Conservation (phyloP, 1,140 invertebrate species). For the Philaenus spumarius region DNA sequence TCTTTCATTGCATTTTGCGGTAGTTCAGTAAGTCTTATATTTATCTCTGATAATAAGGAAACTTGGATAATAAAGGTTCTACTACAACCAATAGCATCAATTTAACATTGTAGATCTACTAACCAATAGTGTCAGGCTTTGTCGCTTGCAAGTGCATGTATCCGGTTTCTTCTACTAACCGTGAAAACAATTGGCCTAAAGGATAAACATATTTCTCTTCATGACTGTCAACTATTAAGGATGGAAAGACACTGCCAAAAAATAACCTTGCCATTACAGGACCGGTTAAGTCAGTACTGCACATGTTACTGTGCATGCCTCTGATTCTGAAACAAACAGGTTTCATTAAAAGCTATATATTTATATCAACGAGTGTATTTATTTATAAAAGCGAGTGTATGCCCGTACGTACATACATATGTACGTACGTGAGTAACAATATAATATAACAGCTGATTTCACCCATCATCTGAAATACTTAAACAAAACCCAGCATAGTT, state of each 20-base stretch:
- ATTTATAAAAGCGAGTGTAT: too few species aligned
- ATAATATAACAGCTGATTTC: too few species aligned
- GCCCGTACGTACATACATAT: too few species aligned
- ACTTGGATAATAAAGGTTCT: too few species aligned
- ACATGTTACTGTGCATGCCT: conserved; percentile 62
- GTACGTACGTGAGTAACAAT: too few species aligned
- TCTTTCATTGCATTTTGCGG: too few species aligned
- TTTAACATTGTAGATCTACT: conserved; percentile 21
- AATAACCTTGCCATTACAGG: conserved; percentile 41
- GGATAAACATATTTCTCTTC: conserved; percentile 52
- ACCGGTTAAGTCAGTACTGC: conserved; percentile 37
- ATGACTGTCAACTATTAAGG: conserved; percentile 48
- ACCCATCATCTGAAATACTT: too few species aligned
- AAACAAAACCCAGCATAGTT: too few species aligned
- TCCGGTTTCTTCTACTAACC: conserved; percentile 60
- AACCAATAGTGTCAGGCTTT: conserved; percentile 86
- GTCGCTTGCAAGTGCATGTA: conserved; percentile 82
- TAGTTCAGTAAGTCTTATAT: too few species aligned
- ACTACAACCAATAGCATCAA: too few species aligned
- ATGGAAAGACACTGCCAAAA: conserved; percentile 48
- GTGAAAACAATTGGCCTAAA: conserved; percentile 40
- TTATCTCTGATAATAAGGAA: too few species aligned
- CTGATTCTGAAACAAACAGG: conserved; percentile 43
- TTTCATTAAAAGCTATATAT: not conserved
- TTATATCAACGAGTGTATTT: too few species aligned